These are phyloP conservation scores for Steinernema scapterisci DNA, from an alignment of 2,888 invertebrate genomes.

Conservation along the genomic window DNA sequence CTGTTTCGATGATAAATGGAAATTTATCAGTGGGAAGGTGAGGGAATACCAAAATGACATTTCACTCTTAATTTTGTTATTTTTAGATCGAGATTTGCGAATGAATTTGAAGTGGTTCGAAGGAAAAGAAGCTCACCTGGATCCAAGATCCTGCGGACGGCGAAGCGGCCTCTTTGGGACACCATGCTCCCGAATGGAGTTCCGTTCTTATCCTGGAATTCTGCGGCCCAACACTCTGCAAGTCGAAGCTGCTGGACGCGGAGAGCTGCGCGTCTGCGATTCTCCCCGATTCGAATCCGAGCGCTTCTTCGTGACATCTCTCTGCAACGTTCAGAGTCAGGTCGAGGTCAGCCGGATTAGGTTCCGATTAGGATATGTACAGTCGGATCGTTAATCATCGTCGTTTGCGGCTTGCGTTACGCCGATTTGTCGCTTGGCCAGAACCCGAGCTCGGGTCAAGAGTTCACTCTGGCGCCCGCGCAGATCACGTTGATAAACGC, in stretches of 20 bases:
- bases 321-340: constrained; percentile 16
- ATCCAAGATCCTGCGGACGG: neutral
- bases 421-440: constrained; percentile 24
- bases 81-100: too few relatives aligned
- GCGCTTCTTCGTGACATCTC: constrained; percentile 67
- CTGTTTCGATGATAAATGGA: too few relatives aligned
- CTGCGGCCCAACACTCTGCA: constrained; percentile 81
- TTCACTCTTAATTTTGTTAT: too few relatives aligned
- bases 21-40: too few relatives aligned
- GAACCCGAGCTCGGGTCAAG: constrained; percentile 4
- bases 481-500: constrained; percentile 30
- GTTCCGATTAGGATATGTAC: constrained; percentile 10
- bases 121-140: too few relatives aligned
- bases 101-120: too few relatives aligned
- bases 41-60: too few relatives aligned
- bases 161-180: constrained; percentile 75
- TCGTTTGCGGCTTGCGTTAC: neutral
- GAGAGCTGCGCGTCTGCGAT: constrained; percentile 81
- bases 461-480: constrained; percentile 12
- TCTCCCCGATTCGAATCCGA: constrained; percentile 83
- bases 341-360: constrained; percentile 26
- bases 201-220: constrained; percentile 84
- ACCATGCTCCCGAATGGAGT: constrained; percentile 87
- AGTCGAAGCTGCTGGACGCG: constrained; percentile 83
- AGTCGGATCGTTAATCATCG: constrained; percentile 17